Conservation (phyloP, 2,797 vertebrate genomes). For the Masticophis lateralis region DNA sequence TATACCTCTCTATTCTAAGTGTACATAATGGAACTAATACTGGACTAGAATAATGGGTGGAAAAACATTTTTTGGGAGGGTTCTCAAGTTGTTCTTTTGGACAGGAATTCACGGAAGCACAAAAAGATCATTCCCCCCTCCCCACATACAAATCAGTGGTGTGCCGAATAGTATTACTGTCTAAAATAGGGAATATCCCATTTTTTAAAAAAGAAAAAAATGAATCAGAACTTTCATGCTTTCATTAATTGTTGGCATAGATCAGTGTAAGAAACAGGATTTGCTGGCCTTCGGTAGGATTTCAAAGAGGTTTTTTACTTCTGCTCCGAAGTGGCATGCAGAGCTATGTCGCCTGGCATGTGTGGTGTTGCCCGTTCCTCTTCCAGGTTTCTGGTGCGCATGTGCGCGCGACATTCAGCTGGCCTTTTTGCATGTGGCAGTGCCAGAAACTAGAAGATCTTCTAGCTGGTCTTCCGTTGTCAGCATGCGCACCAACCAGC, state of each 20-base stretch:
- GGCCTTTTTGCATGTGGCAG: too few species aligned
- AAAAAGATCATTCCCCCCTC: background rate
- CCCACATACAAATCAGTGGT: background rate
- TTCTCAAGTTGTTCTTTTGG: background rate
- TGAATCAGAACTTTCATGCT: background rate
- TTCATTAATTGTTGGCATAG: background rate
- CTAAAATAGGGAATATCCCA: background rate
- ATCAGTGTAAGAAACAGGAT: background rate
- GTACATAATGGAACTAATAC: slow-evolving; percentile 8
- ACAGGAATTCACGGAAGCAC: background rate
- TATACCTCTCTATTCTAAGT: slow-evolving; percentile 26
- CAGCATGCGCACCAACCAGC: too few species aligned
- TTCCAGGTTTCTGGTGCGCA: too few species aligned
- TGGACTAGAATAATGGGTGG: background rate
- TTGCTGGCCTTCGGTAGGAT: background rate
- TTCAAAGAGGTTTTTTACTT: too few species aligned
- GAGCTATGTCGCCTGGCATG: too few species aligned
- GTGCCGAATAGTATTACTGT: background rate
- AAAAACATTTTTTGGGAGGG: background rate
- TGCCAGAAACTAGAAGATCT: too few species aligned
- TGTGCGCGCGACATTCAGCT: too few species aligned
- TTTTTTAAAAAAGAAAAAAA: background rate
- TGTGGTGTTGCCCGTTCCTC: too few species aligned
- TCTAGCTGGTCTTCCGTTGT: too few species aligned
- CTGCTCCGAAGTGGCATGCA: background rate